A percentile compares a stretch with the other conserved stretches of the same genome.
Evolutionary conservation across 2,888 invertebrate species (phyloP).

Genomic region (Dione juno): DNA sequence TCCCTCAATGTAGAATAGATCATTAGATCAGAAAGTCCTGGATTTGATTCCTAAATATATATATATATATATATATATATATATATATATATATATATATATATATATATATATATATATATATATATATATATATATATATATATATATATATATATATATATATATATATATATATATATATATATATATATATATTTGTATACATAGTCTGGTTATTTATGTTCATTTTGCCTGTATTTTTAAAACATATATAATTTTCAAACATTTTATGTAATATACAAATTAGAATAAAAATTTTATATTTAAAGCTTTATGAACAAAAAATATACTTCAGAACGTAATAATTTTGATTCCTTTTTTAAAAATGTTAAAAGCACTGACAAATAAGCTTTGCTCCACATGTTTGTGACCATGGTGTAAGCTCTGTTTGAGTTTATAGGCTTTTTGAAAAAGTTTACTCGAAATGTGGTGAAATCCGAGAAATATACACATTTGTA

Average conservation of each 20-base stretch:
- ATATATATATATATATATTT: not conserved
- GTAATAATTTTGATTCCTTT: not conserved
- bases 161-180: not conserved
- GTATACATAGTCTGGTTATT: no score
- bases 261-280: no score
- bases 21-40: not conserved
- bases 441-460: not conserved
- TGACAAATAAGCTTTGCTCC: conserved; percentile 4
- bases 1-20: not conserved
- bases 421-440: conserved; percentile 8
- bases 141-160: not conserved
- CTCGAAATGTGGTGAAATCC: not conserved
- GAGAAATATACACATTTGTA: not conserved
- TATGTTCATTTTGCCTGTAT: no score
- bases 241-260: no score
- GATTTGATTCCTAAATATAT: not conserved
- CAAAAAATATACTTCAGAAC: no score
- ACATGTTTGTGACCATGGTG: not conserved
- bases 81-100: no score
- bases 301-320: no score
- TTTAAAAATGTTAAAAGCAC: not conserved
- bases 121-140: no score
- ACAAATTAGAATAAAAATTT: no score
- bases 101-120: no score
- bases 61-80: no score